phyloP scores from a whole-genome alignment of 2,888 invertebrate species.

The Lacanobia wlatinum region DNA sequence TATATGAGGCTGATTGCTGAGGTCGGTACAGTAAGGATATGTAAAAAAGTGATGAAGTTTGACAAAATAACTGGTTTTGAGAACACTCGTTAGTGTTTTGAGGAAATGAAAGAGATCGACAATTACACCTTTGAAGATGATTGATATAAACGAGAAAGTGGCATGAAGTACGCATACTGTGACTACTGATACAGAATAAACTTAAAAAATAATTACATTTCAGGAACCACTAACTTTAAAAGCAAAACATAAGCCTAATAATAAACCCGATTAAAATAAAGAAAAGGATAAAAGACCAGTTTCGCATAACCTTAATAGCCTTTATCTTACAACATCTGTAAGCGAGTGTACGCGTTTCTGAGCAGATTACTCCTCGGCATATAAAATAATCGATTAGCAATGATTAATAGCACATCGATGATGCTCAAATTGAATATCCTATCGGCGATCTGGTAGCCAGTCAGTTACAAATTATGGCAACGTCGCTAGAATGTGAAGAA shows the following conservation, averaged over 20 bases:
- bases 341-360: constrained; percentile 50
- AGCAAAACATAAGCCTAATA: neutral
- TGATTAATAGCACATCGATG: constrained; percentile 62
- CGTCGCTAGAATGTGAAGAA: constrained; percentile 43
- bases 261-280: constrained; percentile 23
- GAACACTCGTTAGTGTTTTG: constrained; percentile 40
- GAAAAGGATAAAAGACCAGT: constrained; percentile 25
- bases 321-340: constrained; percentile 52
- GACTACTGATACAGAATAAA: neutral
- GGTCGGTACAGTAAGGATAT: constrained; percentile 6
- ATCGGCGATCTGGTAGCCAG: constrained; percentile 61
- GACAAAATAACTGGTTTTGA: constrained; percentile 50
- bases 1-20: constrained; percentile 49
- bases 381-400: constrained; percentile 65
- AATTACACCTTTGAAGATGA: constrained; percentile 3
- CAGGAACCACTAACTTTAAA: neutral
- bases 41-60: constrained; percentile 56
- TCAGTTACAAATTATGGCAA: constrained; percentile 59
- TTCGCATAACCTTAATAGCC: constrained; percentile 42
- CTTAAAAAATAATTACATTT: neutral
- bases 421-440: constrained; percentile 63
- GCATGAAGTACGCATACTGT: neutral
- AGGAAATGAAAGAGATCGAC: constrained; percentile 40
- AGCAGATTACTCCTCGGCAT: constrained; percentile 55
- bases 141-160: constrained; percentile 16